Percentiles rank a stretch among this genome's conserved stretches.
These are phyloP conservation scores for Drosophila mauritiana DNA, from an alignment of 1,140 invertebrate genomes.

Conservation along the genomic window DNA sequence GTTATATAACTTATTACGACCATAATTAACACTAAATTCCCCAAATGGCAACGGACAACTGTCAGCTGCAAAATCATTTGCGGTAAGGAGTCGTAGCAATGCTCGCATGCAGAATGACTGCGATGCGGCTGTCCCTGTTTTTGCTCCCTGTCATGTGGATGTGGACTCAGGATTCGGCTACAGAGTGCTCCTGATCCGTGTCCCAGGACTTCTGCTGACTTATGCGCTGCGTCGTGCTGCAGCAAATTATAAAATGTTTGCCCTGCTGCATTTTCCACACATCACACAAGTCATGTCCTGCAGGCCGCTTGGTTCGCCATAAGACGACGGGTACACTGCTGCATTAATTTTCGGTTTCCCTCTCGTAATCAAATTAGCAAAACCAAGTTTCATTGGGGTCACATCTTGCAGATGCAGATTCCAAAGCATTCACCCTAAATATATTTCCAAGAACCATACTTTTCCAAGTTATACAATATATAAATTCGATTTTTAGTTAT, in stretches of 20 bases:
- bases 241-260: constrained; percentile 77
- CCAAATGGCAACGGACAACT: constrained; percentile 72
- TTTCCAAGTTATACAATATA: no score
- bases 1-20: constrained; percentile 75
- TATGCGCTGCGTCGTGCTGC: constrained; percentile 66
- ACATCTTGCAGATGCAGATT: constrained; percentile 48
- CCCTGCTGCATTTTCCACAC: constrained; percentile 62
- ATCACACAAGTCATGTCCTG: constrained; percentile 66
- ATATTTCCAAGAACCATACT: neutral
- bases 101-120: constrained; percentile 43
- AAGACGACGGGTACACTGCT: constrained; percentile 27
- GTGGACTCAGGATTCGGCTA: constrained; percentile 45
- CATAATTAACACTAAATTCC: constrained; percentile 79
- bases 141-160: constrained; percentile 49
- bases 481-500: no score
- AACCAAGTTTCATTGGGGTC: constrained; percentile 30
- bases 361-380: constrained; percentile 61
- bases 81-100: constrained; percentile 27
- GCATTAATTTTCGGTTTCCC: constrained; percentile 35
- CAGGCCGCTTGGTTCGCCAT: constrained; percentile 37
- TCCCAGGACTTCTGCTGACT: constrained; percentile 45
- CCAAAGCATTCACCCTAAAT: neutral
- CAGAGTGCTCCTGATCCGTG: constrained; percentile 16
- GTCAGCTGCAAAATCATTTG: constrained; percentile 77
- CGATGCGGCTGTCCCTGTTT: constrained; percentile 37